phyloP scores from a whole-genome alignment of 2,888 invertebrate species.

The Tenthredo scrophulariae region DNA sequence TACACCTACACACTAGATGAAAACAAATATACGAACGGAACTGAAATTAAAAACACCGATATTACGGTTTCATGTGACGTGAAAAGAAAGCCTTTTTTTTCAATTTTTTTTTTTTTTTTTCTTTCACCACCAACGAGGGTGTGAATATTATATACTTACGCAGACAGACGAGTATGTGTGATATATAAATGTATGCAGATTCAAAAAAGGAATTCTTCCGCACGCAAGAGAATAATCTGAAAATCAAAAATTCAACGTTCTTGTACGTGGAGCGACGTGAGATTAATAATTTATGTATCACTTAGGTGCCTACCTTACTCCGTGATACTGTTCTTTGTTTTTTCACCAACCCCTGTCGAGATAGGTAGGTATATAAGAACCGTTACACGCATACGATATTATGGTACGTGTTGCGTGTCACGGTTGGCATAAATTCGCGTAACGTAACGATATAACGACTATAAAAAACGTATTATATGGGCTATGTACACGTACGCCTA shows the following conservation, averaged over 20 bases:
- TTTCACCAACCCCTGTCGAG: background rate
- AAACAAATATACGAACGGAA: background rate
- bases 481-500: background rate
- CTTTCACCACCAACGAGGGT: background rate
- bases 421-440: constrained; percentile 27
- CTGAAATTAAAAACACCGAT: background rate
- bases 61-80: background rate
- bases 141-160: background rate
- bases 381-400: background rate
- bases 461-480: background rate
- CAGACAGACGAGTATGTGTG: background rate
- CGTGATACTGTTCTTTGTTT: background rate
- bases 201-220: constrained; percentile 7
- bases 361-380: background rate
- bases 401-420: constrained; percentile 15
- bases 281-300: constrained; percentile 46
- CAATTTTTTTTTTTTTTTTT: background rate
- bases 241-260: constrained; percentile 21
- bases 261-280: constrained; percentile 2
- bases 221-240: constrained; percentile 26
- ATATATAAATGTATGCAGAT: background rate
- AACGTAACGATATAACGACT: constrained; percentile 9
- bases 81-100: background rate
- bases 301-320: background rate
- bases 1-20: background rate